These are phyloP conservation scores for Scaptomyza hsui DNA, from an alignment of 1,140 invertebrate species.

Conservation along the genomic window DNA sequence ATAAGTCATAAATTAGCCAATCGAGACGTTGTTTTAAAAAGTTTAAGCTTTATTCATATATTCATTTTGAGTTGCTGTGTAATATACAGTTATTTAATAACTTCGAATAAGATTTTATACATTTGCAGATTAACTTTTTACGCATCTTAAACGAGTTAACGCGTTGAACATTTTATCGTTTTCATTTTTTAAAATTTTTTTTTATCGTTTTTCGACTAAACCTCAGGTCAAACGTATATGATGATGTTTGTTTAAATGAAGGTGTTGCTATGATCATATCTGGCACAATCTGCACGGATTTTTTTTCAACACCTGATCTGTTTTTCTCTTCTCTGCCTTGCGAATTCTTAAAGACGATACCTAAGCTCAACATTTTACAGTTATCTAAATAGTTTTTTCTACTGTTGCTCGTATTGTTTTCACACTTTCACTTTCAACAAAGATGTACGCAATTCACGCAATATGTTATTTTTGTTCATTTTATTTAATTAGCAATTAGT, in stretches of 20 bases:
- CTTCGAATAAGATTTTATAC: constrained; percentile 1
- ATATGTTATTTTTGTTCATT: constrained; percentile 51
- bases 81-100: constrained; percentile 13
- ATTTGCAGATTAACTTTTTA: not conserved
- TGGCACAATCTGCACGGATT: constrained; percentile 1
- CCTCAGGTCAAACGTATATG: not conserved
- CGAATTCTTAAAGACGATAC: not conserved
- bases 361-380: not conserved
- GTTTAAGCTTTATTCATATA: not conserved
- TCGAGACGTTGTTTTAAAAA: not conserved
- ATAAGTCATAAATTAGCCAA: not conserved
- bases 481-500: constrained; percentile 57
- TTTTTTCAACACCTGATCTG: not conserved
- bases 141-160: not conserved
- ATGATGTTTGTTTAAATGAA: not conserved
- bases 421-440: constrained; percentile 60
- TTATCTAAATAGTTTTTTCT: not conserved
- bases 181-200: not conserved
- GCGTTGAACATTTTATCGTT: not conserved
- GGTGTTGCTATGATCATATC: constrained; percentile 1
- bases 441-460: constrained; percentile 34
- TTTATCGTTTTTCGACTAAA: too few relatives aligned
- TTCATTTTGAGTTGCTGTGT: not conserved
- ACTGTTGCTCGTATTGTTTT: constrained; percentile 1
- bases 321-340: not conserved